Evolutionary conservation across 2,888 invertebrate species (phyloP).

Genomic region (Opisthograptis luteolata): DNA sequence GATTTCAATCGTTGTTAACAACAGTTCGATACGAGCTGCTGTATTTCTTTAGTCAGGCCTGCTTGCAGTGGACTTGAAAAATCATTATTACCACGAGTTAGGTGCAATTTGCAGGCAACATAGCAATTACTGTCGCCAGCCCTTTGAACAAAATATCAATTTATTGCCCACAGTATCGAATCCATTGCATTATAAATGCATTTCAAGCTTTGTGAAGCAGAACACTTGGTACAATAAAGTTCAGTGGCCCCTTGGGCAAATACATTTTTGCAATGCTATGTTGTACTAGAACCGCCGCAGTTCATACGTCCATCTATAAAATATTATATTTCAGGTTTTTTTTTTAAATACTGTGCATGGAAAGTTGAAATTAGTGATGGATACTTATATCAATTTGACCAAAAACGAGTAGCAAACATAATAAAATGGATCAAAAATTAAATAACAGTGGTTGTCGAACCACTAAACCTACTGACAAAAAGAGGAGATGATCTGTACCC

Average conservation of each 20-base stretch:
- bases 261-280: conserved; percentile 29
- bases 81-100: conserved; percentile 58
- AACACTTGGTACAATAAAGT: conserved; percentile 35
- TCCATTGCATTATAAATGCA: conserved; percentile 41
- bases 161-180: conserved; percentile 49
- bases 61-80: conserved; percentile 61
- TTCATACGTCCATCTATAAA: not conserved
- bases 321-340: not conserved
- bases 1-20: conserved; percentile 6
- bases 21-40: not conserved
- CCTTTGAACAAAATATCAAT: conserved; percentile 66
- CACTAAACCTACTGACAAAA: not conserved
- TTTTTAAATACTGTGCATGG: conserved; percentile 1
- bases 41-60: conserved; percentile 51
- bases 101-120: conserved; percentile 54
- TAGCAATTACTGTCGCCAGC: conserved; percentile 62
- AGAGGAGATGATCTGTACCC: conserved; percentile 8
- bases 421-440: not conserved
- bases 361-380: too few species aligned
- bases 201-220: conserved; percentile 41
- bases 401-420: too few species aligned
- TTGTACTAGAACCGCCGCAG: not conserved
- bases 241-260: conserved; percentile 46
- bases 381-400: too few species aligned
- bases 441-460: not conserved